Conservation (phyloP, 2,113 vertebrate species). For the Ptilonorhynchus violaceus region DNA sequence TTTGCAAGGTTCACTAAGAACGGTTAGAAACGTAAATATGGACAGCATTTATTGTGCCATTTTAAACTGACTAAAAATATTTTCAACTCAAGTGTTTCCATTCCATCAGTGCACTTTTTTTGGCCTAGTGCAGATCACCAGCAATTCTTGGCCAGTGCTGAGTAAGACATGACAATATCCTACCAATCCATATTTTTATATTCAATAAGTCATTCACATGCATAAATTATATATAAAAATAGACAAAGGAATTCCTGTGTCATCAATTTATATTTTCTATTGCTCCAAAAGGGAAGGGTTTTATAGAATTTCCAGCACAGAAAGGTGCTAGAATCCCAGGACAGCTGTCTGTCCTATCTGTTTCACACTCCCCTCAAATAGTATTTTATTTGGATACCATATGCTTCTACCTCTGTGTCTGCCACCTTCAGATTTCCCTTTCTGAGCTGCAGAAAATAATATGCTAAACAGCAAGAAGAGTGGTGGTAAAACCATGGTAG, state of each 20-base stretch:
- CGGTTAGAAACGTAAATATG: rapidly evolving
- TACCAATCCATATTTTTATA: neutral
- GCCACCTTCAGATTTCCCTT: conserved; percentile 6
- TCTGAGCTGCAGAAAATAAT: neutral
- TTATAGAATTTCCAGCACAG: neutral
- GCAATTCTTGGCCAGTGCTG: neutral
- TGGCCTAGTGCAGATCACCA: too few species aligned
- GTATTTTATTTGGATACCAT: neutral
- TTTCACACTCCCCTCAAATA: neutral
- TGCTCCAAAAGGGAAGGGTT: neutral
- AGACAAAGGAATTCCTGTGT: neutral
- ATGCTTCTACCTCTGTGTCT: conserved; percentile 7
- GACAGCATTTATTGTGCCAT: neutral
- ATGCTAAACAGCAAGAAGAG: neutral
- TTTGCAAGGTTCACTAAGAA: neutral
- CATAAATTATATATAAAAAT: neutral
- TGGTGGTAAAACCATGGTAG: neutral
- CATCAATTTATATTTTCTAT: neutral
- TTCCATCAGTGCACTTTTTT: too few species aligned
- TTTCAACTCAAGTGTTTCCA: neutral
- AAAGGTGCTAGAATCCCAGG: neutral
- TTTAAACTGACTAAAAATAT: neutral
- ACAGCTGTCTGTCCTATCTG: neutral
- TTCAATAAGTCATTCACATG: neutral
- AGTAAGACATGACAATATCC: neutral